phyloP scores from a whole-genome alignment of 2,113 vertebrate species.

The Sialia sialis region DNA sequence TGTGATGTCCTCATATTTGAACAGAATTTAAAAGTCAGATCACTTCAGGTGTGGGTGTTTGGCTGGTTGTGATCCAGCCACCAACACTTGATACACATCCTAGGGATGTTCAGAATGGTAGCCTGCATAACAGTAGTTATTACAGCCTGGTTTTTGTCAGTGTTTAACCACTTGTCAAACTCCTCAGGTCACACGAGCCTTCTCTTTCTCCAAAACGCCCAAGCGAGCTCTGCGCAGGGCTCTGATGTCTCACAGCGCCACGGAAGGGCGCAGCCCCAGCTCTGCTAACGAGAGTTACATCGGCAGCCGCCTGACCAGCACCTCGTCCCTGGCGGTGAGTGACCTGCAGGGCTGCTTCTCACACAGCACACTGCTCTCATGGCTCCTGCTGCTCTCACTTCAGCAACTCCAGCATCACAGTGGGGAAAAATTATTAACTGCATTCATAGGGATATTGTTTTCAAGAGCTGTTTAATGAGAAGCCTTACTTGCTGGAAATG shows the following conservation, averaged over 20 bases:
- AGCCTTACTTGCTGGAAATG: background rate
- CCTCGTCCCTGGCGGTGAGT: slow-evolving; percentile 87
- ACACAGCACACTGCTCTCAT: background rate
- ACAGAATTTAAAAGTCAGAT: background rate
- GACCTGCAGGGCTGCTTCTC: background rate
- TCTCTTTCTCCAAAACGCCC: slow-evolving; percentile 97
- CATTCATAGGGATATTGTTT: background rate
- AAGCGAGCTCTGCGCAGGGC: slow-evolving; percentile 90
- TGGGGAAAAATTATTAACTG: background rate
- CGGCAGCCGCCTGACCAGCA: slow-evolving; percentile 76
- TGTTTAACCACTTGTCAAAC: background rate
- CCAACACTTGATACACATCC: fast-evolving
- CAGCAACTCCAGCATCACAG: background rate
- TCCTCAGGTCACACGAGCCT: slow-evolving; percentile 89
- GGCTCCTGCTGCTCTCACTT: background rate
- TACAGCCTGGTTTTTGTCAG: background rate
- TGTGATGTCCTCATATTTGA: background rate
- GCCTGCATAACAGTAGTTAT: too few species aligned
- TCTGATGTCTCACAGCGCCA: slow-evolving; percentile 81
- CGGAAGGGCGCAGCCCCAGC: slow-evolving; percentile 81
- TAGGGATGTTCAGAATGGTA: background rate
- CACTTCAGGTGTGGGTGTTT: background rate
- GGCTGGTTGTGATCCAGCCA: background rate
- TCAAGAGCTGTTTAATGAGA: background rate
- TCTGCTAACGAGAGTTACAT: slow-evolving; percentile 63